Percentiles rank a stretch among this genome's conserved stretches.
Evolutionary conservation across 2,113 vertebrate genomes (phyloP).

Genomic region (Himantopus leucocephalus): DNA sequence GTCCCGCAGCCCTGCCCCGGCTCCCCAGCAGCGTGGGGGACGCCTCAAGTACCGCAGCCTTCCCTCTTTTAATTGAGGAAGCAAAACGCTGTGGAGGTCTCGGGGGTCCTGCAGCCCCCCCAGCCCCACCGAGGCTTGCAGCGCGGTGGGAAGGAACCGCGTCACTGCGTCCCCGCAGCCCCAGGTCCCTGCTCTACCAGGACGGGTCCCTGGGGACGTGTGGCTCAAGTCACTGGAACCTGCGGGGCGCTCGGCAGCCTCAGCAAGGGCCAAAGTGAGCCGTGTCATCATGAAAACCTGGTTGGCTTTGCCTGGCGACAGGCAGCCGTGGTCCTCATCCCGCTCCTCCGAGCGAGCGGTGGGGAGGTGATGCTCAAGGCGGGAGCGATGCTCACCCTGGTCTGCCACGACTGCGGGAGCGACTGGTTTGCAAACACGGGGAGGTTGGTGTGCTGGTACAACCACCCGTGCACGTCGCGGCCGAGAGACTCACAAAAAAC

Average conservation of each 20-base stretch:
- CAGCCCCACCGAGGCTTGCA: rapidly evolving
- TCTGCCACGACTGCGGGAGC: rapidly evolving
- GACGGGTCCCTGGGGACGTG: rapidly evolving
- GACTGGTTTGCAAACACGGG: rapidly evolving
- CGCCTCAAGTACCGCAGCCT: neutral
- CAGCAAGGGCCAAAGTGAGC: neutral
- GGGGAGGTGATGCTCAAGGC: too few relatives aligned
- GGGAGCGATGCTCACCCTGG: rapidly evolving
- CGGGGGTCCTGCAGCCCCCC: rapidly evolving
- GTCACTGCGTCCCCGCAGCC: rapidly evolving
- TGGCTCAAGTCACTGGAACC: neutral
- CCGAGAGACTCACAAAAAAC: neutral
- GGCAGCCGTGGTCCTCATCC: too few relatives aligned
- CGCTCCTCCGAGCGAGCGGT: neutral
- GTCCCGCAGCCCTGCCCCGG: neutral
- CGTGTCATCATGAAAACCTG: rapidly evolving
- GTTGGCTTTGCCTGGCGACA: neutral
- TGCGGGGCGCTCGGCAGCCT: rapidly evolving
- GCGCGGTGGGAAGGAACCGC: neutral
- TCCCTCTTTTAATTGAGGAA: neutral
- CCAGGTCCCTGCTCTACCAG: neutral
- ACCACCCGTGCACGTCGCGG: rapidly evolving
- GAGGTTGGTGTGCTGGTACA: rapidly evolving
- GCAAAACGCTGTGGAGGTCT: rapidly evolving
- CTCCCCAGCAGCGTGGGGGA: rapidly evolving